phyloP scores from a whole-genome alignment of 1,140 invertebrate genomes.

The Microplitis demolitor region DNA sequence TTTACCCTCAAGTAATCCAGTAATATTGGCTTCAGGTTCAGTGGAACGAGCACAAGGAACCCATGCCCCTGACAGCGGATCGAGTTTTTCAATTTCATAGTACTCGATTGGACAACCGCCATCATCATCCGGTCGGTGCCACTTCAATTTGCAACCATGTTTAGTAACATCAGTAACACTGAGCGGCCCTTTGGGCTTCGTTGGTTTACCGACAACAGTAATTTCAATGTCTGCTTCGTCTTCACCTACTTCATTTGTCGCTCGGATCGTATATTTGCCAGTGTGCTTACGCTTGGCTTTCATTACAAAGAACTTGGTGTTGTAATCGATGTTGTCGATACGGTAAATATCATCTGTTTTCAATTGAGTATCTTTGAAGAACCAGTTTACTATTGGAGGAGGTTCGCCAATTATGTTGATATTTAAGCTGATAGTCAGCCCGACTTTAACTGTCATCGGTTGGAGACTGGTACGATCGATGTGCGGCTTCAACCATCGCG shows the following conservation, averaged over 20 bases:
- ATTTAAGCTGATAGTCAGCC: constrained; percentile 87
- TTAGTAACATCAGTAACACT: constrained; percentile 90
- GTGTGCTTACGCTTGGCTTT: constrained; percentile 81
- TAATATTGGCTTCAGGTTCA: constrained; percentile 82
- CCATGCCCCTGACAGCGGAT: constrained; percentile 92
- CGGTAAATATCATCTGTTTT: constrained; percentile 71
- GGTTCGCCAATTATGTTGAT: constrained; percentile 94
- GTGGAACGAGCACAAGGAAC: constrained; percentile 82
- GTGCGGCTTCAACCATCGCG: constrained; percentile 87
- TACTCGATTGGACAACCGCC: constrained; percentile 91
- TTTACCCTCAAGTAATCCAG: constrained; percentile 89
- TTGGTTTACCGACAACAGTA: constrained; percentile 74
- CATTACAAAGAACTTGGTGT: constrained; percentile 87
- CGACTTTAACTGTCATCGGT: constrained; percentile 84
- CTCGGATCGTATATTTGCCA: constrained; percentile 91
- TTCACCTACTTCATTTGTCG: constrained; percentile 92
- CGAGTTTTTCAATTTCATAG: constrained; percentile 97
- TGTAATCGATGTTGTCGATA: constrained; percentile 87
- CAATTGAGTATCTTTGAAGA: constrained; percentile 77
- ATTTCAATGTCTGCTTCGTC: constrained; percentile 92
- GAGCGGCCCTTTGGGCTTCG: constrained; percentile 73
- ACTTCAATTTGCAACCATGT: constrained; percentile 90
- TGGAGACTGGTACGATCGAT: constrained; percentile 92
- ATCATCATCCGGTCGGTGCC: constrained; percentile 93
- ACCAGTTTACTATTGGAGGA: constrained; percentile 90